A percentile compares a stretch with the other conserved stretches of the same genome.
Evolutionary conservation across 2,888 invertebrate species (phyloP).

Genomic region (Leistus spinibarbis): DNA sequence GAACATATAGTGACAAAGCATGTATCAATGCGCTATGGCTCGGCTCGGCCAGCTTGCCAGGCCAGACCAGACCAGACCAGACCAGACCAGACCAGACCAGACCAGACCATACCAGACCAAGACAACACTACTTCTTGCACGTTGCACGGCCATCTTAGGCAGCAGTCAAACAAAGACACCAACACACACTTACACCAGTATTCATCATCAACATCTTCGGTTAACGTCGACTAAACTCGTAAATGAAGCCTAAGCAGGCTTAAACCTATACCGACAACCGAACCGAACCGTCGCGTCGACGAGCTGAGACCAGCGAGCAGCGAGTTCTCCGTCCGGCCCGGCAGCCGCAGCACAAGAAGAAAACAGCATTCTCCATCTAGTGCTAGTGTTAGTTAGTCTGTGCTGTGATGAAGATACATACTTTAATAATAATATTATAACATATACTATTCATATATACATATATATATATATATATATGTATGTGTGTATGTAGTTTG

Average conservation of each 20-base stretch:
- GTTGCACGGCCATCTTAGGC: too few species aligned
- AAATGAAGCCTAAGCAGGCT: background rate
- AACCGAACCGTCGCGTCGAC: too few species aligned
- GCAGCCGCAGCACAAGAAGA: background rate
- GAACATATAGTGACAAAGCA: background rate
- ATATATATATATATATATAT: background rate
- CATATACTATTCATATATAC: background rate
- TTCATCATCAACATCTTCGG: background rate
- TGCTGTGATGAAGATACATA: background rate
- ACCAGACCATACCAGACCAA: too few species aligned
- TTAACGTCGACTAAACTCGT: background rate
- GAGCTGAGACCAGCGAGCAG: too few species aligned
- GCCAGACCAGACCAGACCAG: too few species aligned
- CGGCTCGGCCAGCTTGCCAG: too few species aligned
- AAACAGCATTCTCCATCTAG: background rate
- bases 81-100: too few species aligned
- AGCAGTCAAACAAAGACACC: background rate
- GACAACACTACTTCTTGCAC: background rate
- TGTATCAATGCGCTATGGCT: background rate
- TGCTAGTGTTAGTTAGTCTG: background rate
- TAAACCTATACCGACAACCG: too few species aligned
- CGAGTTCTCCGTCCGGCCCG: too few species aligned
- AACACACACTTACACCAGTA: background rate
- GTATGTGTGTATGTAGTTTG: background rate
- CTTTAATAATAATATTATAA: too few species aligned